Evolutionary conservation across 2,113 vertebrate genomes (phyloP).

Genomic region (Pygoscelis adeliae): DNA sequence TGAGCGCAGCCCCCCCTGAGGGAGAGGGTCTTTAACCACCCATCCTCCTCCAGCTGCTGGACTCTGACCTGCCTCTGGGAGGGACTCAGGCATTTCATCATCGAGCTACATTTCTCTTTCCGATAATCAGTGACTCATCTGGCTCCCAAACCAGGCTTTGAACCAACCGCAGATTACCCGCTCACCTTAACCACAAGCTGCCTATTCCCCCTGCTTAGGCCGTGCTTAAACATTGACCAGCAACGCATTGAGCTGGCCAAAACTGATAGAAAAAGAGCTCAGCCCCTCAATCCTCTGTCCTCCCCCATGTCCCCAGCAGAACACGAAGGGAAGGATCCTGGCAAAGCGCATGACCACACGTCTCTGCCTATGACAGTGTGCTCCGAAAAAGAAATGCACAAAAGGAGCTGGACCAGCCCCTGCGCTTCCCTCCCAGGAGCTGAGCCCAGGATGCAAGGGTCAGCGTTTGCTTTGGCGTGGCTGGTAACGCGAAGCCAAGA

Average conservation of each 20-base stretch:
- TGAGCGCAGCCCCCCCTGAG: accelerated
- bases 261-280: not conserved
- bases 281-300: accelerated
- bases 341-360: accelerated
- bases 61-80: not conserved
- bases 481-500: not conserved
- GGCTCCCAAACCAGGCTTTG: not conserved
- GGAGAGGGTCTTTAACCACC: not conserved
- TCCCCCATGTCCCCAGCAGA: accelerated
- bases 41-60: not conserved
- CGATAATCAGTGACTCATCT: not conserved
- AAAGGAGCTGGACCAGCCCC: not conserved
- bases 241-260: accelerated
- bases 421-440: not conserved
- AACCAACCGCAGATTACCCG: not conserved
- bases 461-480: not conserved
- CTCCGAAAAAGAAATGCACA: not conserved
- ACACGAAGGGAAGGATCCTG: not conserved
- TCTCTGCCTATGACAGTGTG: accelerated
- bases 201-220: not conserved
- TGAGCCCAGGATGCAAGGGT: not conserved
- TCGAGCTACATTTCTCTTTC: accelerated
- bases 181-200: not conserved
- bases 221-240: accelerated
- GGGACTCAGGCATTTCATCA: not conserved